These are phyloP conservation scores for Helogale parvula DNA, from an alignment of 2,113 vertebrate genomes.

Conservation along the genomic window DNA sequence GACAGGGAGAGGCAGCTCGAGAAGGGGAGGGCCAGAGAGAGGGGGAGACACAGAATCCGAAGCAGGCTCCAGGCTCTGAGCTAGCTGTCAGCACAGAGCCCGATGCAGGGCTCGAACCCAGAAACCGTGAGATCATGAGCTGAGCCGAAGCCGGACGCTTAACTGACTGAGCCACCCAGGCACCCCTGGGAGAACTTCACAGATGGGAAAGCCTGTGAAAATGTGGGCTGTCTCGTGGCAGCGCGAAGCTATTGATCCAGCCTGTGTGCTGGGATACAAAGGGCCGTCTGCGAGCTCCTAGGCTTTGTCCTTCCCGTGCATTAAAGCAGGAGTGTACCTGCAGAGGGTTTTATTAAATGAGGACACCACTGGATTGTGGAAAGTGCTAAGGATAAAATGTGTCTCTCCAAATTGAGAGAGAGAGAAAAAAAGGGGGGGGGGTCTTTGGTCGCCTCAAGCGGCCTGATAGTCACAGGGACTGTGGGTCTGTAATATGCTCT, in stretches of 20 bases:
- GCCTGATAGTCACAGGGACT: background rate
- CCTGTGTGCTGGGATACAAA: background rate
- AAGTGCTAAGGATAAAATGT: slow-evolving; percentile 44
- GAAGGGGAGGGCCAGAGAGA: no score
- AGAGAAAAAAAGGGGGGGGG: background rate
- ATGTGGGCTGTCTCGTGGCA: background rate
- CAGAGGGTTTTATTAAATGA: slow-evolving; percentile 15
- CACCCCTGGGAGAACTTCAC: background rate
- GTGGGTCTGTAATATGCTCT: slow-evolving; percentile 10
- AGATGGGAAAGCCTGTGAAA: background rate
- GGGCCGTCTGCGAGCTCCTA: background rate
- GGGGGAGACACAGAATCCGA: no score
- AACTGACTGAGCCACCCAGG: no score
- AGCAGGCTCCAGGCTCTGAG: no score
- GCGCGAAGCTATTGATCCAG: background rate
- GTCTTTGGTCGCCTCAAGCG: background rate
- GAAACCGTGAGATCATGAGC: no score
- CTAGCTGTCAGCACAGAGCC: no score
- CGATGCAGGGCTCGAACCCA: no score
- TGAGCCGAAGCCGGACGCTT: no score
- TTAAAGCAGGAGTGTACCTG: slow-evolving; percentile 20
- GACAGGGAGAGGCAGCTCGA: no score
- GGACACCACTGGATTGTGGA: background rate
- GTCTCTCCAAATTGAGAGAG: background rate
- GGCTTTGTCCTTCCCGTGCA: slow-evolving; percentile 8